Evolutionary conservation across 2,797 vertebrate genomes (phyloP).

Genomic region (Erethizon dorsatum): DNA sequence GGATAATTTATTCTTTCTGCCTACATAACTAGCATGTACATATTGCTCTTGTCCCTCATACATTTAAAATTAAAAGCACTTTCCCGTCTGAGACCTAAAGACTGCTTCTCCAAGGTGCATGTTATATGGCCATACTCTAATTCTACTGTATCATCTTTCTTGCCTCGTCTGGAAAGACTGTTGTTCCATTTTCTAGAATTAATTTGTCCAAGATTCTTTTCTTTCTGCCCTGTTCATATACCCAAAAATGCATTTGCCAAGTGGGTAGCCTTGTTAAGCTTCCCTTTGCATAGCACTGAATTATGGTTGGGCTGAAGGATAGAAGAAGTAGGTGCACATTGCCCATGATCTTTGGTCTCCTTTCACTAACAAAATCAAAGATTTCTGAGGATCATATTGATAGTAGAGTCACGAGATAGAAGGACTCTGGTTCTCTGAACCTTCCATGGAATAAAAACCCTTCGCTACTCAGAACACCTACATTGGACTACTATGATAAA

Average conservation of each 20-base stretch:
- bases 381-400: neutral
- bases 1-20: conserved; percentile 16
- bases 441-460: neutral
- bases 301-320: neutral
- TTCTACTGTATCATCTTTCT: neutral
- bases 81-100: neutral
- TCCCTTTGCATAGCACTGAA: neutral
- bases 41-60: neutral
- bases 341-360: neutral
- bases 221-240: neutral
- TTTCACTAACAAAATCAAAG: neutral
- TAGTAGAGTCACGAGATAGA: neutral
- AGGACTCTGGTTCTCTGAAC: neutral
- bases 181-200: neutral
- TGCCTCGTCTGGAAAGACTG: neutral
- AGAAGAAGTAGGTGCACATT: neutral
- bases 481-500: neutral
- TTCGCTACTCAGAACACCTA: neutral
- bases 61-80: neutral
- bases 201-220: neutral
- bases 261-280: neutral
- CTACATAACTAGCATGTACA: neutral
- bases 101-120: neutral
- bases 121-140: neutral
- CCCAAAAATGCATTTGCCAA: neutral